These are phyloP conservation scores for Phataginus tetradactyla DNA, from an alignment of 2,797 vertebrate genomes.

Conservation along the genomic window DNA sequence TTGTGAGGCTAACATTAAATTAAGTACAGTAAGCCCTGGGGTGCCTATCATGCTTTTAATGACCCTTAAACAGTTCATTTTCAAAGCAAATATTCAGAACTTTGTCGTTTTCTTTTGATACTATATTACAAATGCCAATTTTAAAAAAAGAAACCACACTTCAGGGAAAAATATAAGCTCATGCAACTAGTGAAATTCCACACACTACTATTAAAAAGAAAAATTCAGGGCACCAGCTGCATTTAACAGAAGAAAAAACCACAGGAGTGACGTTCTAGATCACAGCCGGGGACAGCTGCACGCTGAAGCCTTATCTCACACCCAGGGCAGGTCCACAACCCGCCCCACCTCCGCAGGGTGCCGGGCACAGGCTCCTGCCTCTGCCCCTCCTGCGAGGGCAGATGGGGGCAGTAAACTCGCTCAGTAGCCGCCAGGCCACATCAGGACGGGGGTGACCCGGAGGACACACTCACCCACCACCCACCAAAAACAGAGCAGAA, in stretches of 20 bases:
- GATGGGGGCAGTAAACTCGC: not conserved
- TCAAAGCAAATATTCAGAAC: not conserved
- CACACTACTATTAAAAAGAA: not conserved
- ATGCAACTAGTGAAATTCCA: not conserved
- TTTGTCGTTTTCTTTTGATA: not conserved
- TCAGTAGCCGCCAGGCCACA: too few species aligned
- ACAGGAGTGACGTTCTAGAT: not conserved
- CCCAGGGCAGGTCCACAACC: not conserved
- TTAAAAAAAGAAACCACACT: not conserved
- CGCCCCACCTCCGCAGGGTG: too few species aligned
- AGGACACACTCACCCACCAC: too few species aligned
- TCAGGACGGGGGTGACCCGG: not conserved
- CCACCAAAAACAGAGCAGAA: not conserved
- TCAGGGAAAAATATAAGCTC: not conserved
- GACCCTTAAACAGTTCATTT: not conserved
- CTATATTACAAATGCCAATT: not conserved
- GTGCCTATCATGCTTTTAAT: not conserved
- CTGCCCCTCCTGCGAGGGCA: too few species aligned
- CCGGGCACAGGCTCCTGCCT: too few species aligned
- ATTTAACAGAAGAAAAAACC: not conserved
- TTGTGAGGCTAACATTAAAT: too few species aligned
- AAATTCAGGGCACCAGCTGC: not conserved
- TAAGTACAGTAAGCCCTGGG: fast-evolving
- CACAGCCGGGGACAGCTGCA: too few species aligned
- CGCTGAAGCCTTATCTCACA: fast-evolving